Conservation (phyloP, 1,140 invertebrate genomes). For the Leptopilina boulardi region DNA sequence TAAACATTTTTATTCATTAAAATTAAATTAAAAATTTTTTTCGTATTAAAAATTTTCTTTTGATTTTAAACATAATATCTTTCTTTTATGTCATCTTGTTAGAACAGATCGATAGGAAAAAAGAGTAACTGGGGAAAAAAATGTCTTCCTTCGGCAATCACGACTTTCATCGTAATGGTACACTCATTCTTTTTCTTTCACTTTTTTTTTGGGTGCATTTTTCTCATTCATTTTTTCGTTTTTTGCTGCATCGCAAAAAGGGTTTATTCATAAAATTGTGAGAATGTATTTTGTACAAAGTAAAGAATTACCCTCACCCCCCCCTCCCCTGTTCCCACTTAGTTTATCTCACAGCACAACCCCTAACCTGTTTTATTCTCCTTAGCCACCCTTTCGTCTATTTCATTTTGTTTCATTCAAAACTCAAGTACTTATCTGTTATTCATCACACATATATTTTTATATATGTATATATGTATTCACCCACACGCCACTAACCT, state of each 20-base stretch:
- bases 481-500: slow-evolving; percentile 5
- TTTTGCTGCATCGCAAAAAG: background rate
- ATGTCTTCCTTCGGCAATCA: background rate
- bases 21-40: too few relatives aligned
- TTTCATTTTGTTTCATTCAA: slow-evolving; percentile 8
- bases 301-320: background rate
- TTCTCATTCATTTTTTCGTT: background rate
- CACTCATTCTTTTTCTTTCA: too few relatives aligned
- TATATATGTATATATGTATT: background rate
- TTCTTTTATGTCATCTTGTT: background rate
- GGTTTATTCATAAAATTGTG: slow-evolving; percentile 5
- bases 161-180: background rate
- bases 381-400: slow-evolving; percentile 12
- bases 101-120: background rate
- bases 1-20: too few relatives aligned
- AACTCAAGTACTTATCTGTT: slow-evolving; percentile 18
- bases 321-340: too few relatives aligned
- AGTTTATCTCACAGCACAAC: background rate
- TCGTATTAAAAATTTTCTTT: background rate
- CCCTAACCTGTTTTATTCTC: slow-evolving; percentile 22
- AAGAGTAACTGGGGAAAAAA: background rate
- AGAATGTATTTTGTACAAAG: background rate
- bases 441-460: background rate
- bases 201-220: background rate
- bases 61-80: background rate